Base-by-base conservation (phyloP, 2,888 invertebrate species). In the Polydrusus tereticollis region DNA sequence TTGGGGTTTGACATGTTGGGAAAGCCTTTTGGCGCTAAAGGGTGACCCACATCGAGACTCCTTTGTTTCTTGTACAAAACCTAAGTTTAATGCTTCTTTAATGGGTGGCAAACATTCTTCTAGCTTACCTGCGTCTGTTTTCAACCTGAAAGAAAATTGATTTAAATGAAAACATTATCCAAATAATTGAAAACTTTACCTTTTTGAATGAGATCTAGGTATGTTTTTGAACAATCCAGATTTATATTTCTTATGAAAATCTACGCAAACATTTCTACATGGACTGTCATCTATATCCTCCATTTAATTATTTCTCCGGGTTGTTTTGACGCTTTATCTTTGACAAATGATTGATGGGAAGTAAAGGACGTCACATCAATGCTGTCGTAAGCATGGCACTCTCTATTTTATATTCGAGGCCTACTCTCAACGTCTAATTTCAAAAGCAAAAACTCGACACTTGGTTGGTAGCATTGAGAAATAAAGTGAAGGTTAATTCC, bases 201-300 rank as follows among this genome's bases (percentile, higher is more conserved):
- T 33, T 29, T 57, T 57, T 12, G 33, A 16, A 8, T 29, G n/a
- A 2, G 18, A 16, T 23, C 8, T 41, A 26, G 21, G 12, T 36
- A 59, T 64, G 2, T 55, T 41, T n/a, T 66, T 36, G 12, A 66
- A n/a, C 14, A 71, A 60, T 14, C 45, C 65, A 12, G 71, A 71
- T 4, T 55, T 50, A 50, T 20, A 41, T 52, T 60, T 57, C 18
- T n/a, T 36, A n/a, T 36, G 55, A 60, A 33, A 29, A 45, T 43
- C 60, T 23, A 60, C 45, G 26, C 29, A 60, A 29, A 66, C 47
- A 21, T 60, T 20, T n/a, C 33, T 2, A 33, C 14, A 12, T 16
- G 52, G 16, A 14, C 21, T 43, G 36, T 8, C 26, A 2, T 58
- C 50, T 33, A 60, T 60, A 29, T 66, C 20, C 1, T 55, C 14